phyloP scores from a whole-genome alignment of 2,888 invertebrate genomes.

The Seira musarum region DNA sequence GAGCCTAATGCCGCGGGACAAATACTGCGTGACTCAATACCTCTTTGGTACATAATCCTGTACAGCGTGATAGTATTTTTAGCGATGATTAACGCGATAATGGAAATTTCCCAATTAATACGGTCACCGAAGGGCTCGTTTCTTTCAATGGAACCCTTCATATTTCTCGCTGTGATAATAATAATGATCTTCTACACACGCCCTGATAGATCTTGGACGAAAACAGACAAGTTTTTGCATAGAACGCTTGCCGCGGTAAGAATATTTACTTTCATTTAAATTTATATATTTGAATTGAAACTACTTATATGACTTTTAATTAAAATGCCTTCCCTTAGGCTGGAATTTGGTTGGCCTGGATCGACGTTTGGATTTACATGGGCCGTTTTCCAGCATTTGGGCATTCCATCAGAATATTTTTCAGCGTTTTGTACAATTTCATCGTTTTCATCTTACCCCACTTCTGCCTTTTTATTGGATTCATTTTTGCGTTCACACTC shows the following conservation, averaged over 20 bases:
- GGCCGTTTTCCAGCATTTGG: conserved; percentile 90
- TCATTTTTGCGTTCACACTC: conserved; percentile 86
- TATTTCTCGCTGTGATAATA: conserved; percentile 84
- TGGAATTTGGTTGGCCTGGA: conserved; percentile 85
- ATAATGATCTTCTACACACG: conserved; percentile 74
- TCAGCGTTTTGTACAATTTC: conserved; percentile 79
- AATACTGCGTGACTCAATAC: background rate
- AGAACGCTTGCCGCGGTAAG: conserved; percentile 27
- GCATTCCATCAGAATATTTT: conserved; percentile 85
- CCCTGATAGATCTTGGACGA: conserved; percentile 66
- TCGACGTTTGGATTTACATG: conserved; percentile 88
- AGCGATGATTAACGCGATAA: conserved; percentile 71
- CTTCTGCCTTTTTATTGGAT: conserved; percentile 85
- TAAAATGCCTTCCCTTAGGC: conserved; percentile 29
- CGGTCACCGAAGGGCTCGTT: conserved; percentile 81
- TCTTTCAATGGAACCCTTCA: conserved; percentile 88
- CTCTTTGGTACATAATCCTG: background rate
- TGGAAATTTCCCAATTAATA: conserved; percentile 84
- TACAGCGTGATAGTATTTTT: conserved; percentile 21
- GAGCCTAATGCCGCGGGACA: no score
- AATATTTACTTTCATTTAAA: background rate
- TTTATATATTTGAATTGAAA: conserved; percentile 5
- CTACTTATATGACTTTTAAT: conserved; percentile 20
- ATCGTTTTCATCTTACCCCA: conserved; percentile 87
- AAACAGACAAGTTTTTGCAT: background rate